Evolutionary conservation across 2,113 vertebrate species (phyloP), one percentile per base, ranked within the genome.

Genomic region (Leuciscus idus): DNA sequence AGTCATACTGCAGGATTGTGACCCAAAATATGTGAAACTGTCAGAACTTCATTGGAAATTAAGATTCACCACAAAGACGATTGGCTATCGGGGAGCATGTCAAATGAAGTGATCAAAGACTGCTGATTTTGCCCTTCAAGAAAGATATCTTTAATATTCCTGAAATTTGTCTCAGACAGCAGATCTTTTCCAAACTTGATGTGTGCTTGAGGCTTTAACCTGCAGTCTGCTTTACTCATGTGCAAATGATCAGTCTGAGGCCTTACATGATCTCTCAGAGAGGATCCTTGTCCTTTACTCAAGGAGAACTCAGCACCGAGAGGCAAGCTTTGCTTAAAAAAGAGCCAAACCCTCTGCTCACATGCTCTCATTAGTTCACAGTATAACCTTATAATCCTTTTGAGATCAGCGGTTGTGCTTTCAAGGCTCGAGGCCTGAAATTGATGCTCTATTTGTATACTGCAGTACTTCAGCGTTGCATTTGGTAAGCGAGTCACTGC

Each of bases 281-380:
- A 39, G 77, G 73, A 64, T 50, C 15, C 46, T 30, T 55, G 61
- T 80, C 52, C 78, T 76, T 64, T 75, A 13, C 30, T 85, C n/a
- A 85, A 85, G 46, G 68, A 85, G 43, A 85, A 64, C 0, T 84
- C 55, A 36, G 19, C 76, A 80, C 81, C 8, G 64, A 73, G 55
- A 87, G 76, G 57, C 81, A 50, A 50, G 80, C 62, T 66, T 82
- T 68, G 80, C 62, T 82, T 70, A 70, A 68, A 77, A 66, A 70
- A 23, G 17, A 50, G 26, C 43, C 15, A 70, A 68, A 21, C 80
- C n/a, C 43, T 30, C 43, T 43, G 30, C 90, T 95, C 96, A 19
- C 50, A 74, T 33, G 9, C 70, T 87, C 86, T 70, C 72, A 64
- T 66, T 83, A 72, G 64, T 83, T 83, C 46, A 83, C 62, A 36